Conservation (phyloP, 1,140 invertebrate species). For the Eumeta japonica region DNA sequence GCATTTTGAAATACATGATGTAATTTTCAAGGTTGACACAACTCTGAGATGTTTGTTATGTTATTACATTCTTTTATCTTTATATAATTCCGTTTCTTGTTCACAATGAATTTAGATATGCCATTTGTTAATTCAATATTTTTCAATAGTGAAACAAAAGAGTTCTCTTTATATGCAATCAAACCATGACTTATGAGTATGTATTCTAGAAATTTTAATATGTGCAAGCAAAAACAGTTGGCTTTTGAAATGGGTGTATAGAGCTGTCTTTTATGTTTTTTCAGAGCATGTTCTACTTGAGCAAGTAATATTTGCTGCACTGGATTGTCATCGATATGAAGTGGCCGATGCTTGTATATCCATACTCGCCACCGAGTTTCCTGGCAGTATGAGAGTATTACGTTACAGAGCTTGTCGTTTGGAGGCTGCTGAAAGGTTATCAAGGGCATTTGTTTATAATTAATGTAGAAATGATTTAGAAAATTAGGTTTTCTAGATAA, state of each 20-base stretch:
- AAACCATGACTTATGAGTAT: not conserved
- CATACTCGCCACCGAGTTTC: slow-evolving; percentile 81
- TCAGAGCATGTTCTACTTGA: slow-evolving; percentile 71
- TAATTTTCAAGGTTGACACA: too few species aligned
- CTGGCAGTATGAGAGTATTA: slow-evolving; percentile 82
- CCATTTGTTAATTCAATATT: too few species aligned
- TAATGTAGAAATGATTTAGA: not conserved
- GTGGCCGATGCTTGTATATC: slow-evolving; percentile 80
- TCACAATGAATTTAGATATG: too few species aligned
- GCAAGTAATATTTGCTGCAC: slow-evolving; percentile 83
- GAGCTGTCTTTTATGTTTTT: slow-evolving; percentile 46
- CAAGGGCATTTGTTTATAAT: slow-evolving; percentile 12
- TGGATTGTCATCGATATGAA: slow-evolving; percentile 81
- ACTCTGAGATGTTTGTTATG: too few species aligned
- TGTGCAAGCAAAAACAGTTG: too few species aligned
- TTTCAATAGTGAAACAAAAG: too few species aligned
- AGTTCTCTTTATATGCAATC: too few species aligned
- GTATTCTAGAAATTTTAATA: too few species aligned
- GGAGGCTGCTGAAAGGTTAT: slow-evolving; percentile 83
- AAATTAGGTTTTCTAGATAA: not conserved
- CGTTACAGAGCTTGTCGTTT: slow-evolving; percentile 84
- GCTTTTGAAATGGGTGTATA: too few species aligned
- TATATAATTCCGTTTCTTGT: too few species aligned
- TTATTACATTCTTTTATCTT: slow-evolving; percentile 6
- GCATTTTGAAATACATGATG: too few species aligned